Base-by-base conservation (phyloP, 1,140 invertebrate genomes). In the Conopomorpha cramerella region DNA sequence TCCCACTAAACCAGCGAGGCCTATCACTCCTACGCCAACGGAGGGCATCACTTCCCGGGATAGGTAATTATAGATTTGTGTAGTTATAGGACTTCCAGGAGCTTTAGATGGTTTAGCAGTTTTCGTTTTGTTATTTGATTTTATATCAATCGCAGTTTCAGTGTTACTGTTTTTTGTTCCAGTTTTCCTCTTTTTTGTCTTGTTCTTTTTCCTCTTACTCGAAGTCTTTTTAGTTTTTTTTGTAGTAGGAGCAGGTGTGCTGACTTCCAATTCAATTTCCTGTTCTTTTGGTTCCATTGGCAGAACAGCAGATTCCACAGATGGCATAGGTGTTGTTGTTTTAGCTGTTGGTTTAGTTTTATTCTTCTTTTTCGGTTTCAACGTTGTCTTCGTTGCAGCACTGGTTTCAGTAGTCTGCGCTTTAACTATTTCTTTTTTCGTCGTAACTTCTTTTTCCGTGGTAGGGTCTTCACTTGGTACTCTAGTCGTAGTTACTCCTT, bases 41-140 rank as follows among this genome's bases (percentile, higher is more conserved):
- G 85, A 86, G 0, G 88, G 87, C 84, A 91, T 89, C 0, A 91
- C 86, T 78, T 90, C 88, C 49, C 87, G 77, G 6, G 87, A 86
- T 13, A 91, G 60, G 48, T 88, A 91, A 52, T 88, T 90, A 45
- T 90, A 91, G 17, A 91, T 84, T 60, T 88, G 85, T 1, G 86
- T 86, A 14, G 84, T 81, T 1, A 89, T 80, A 4, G 82, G 83
- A 13, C 72, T 42, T 55, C n/a, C 49, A 12, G 67, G 64, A 43
- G 70, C 67, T 18, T 76, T 71, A n/a, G 49, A 36, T 36, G 41
- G 47, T 42, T 73, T 65, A 34, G 39, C 46, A 23, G 52, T 52
- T 41, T 67, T 76, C 0, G 67, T 80, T 39, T 77, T 71, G 16
- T 73, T 74, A 18, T 65, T 57, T 27, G 62, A 77, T 52, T 81